Conservation (phyloP, 2,888 invertebrate genomes). For the Athalia rosae region DNA sequence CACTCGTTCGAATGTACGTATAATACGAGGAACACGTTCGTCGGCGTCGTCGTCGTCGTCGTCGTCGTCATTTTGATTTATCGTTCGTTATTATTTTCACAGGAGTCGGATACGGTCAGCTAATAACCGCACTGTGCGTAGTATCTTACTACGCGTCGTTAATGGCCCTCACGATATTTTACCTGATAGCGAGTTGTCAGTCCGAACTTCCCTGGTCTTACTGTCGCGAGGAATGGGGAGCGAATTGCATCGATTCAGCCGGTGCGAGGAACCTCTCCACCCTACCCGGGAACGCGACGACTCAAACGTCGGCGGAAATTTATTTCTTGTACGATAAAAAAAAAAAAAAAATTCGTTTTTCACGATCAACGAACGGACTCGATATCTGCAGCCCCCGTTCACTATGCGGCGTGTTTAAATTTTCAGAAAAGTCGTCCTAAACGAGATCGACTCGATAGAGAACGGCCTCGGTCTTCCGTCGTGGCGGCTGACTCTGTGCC, state of each 20-base stretch:
- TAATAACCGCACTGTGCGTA: constrained; percentile 71
- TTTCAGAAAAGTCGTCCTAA: constrained; percentile 75
- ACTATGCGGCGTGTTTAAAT: too few relatives aligned
- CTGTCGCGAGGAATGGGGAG: constrained; percentile 70
- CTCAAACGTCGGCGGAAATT: constrained; percentile 64
- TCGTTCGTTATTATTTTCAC: background rate
- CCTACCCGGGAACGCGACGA: constrained; percentile 23
- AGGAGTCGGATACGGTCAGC: constrained; percentile 74
- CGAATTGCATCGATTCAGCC: constrained; percentile 59
- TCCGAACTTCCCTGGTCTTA: constrained; percentile 73
- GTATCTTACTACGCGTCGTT: constrained; percentile 74
- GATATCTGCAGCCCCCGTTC: too few relatives aligned
- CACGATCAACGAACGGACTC: background rate
- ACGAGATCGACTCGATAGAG: constrained; percentile 73
- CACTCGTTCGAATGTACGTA: too few relatives aligned
- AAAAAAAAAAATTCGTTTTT: background rate
- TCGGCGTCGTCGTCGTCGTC: too few relatives aligned
- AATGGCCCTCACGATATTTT: constrained; percentile 74
- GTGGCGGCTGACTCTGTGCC: constrained; percentile 81
- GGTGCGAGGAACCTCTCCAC: background rate
- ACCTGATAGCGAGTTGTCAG: constrained; percentile 73
- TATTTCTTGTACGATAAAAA: constrained; percentile 63
- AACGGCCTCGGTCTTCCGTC: constrained; percentile 77
- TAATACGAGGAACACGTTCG: too few relatives aligned
- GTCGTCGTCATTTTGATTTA: too few relatives aligned